Percentiles rank a stretch among this genome's conserved stretches.
Evolutionary conservation across 92 coral and sea anemone genomes (phyloP).

Genomic region (Umimayanthus kanabou): DNA sequence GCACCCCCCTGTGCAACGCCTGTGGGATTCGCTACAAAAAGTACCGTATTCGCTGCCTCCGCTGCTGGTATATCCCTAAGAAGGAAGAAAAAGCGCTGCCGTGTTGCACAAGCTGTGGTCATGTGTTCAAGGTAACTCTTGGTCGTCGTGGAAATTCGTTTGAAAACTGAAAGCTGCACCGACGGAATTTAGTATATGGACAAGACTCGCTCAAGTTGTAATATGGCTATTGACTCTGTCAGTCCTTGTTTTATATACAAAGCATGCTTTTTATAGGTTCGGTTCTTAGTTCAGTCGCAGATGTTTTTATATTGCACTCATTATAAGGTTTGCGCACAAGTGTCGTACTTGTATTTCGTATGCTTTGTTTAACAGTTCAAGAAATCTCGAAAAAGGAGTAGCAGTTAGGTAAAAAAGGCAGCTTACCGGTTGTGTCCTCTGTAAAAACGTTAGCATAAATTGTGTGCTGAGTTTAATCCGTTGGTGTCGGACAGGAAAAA

Average conservation of each 20-base stretch:
- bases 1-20: conserved; percentile 98
- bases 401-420: not conserved
- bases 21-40: conserved; percentile 99
- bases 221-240: not conserved
- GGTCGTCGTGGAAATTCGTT: conserved; percentile 73
- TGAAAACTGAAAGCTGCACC: conserved; percentile 8
- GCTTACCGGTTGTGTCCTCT: too few relatives aligned
- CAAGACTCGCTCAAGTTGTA: conserved; percentile 6
- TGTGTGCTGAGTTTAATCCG: too few relatives aligned
- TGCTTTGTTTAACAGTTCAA: conserved; percentile 1
- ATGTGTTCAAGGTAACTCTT: conserved; percentile 75
- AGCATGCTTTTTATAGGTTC: conserved; percentile 15
- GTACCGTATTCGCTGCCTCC: conserved; percentile 91
- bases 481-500: too few relatives aligned
- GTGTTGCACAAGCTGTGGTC: conserved; percentile 91
- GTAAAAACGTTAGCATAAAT: too few relatives aligned
- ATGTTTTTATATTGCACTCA: conserved; percentile 9
- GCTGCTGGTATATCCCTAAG: conserved; percentile 98
- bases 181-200: not conserved
- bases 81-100: conserved; percentile 93
- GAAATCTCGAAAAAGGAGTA: not conserved
- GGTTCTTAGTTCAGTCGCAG: conserved; percentile 40
- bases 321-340: not conserved
- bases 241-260: conserved; percentile 17
- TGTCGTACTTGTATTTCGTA: not conserved